Percentiles rank a stretch among this genome's conserved stretches.
Conservation (phyloP, 2,113 vertebrate species). For the Nanger granti region DNA sequence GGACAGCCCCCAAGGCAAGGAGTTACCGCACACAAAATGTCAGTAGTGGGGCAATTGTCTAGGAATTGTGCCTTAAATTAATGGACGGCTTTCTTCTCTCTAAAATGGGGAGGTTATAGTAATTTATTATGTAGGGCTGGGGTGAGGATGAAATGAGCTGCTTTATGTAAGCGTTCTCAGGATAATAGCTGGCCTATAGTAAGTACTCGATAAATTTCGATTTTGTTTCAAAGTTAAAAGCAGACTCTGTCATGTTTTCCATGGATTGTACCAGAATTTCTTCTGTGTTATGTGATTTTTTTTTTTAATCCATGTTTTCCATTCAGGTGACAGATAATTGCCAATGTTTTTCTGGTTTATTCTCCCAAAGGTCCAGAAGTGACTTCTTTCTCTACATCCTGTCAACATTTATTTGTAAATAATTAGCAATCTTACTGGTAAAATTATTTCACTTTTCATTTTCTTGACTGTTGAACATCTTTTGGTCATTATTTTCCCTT, state of each 20-base stretch:
- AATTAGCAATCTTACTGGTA: background rate
- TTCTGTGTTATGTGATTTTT: background rate
- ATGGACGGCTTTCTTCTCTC: background rate
- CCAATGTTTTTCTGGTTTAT: background rate
- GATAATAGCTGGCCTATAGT: background rate
- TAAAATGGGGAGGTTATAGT: background rate
- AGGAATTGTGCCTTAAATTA: background rate
- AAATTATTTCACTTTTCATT: background rate
- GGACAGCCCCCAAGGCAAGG: background rate
- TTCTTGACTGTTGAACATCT: background rate
- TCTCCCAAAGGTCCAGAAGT: background rate
- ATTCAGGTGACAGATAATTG: background rate
- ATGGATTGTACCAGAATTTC: background rate
- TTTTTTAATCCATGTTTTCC: background rate
- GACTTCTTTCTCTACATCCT: background rate
- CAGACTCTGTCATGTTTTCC: background rate
- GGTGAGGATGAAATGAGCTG: background rate
- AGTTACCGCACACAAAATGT: background rate
- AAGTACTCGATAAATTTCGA: background rate
- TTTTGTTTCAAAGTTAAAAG: background rate
- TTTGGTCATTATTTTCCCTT: background rate
- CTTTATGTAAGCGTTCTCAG: background rate
- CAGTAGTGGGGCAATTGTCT: background rate
- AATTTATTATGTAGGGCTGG: background rate
- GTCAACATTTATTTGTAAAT: background rate